Base-by-base conservation (phyloP, 2,113 vertebrate genomes). In the Sminthopsis crassicaudata region DNA sequence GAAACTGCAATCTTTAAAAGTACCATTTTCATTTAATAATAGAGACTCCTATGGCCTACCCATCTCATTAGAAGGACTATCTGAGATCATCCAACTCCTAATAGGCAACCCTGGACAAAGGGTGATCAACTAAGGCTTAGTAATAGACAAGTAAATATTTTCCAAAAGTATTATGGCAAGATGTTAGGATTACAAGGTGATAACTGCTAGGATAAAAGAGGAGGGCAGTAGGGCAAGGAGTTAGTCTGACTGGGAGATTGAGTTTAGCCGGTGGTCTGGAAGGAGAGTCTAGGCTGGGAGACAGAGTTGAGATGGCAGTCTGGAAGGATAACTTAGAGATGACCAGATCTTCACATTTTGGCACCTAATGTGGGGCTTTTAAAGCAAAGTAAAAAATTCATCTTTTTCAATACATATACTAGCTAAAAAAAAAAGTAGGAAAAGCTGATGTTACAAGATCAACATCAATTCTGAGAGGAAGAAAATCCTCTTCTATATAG, bases 361-460 rank as follows among this genome's bases (percentile, higher is more conserved):
- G n/a, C n/a, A n/a, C n/a, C n/a, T n/a, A n/a, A n/a, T 97, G 96
- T 96, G 95, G 93, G 55, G 95, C 91, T 91, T 93, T 97, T 54
- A 97, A 98, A 93, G 36, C 92, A 96, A 95, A 93, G 91, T 53
- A 98, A 98, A 98, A 97, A 94, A 88, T 50, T 93, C 95, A 94
- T 98, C 98, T 98, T 95, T 96, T 90, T 94, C 89, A 94, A 97
- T 97, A 97, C 97, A 96, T 97, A 88, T 96, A 50, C 92, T 98
- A 92, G 96, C 97, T 97, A 97, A 97, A n/a, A n/a, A n/a, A n/a
- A n/a, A n/a, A 97, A 97, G 92, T 90, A 95, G 55, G 30, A 30
- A 94, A 46, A 94, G 91, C 48, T 96, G 94, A 98, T 96, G 97
- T 98, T 98, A 98, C 98, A 98, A 97, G 93, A 97, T 97, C 91